These are phyloP conservation scores for Dysidea cf. avara DNA, from an alignment of 37 sponge, comb jelly and placozoan genomes.

Conservation along the genomic window DNA sequence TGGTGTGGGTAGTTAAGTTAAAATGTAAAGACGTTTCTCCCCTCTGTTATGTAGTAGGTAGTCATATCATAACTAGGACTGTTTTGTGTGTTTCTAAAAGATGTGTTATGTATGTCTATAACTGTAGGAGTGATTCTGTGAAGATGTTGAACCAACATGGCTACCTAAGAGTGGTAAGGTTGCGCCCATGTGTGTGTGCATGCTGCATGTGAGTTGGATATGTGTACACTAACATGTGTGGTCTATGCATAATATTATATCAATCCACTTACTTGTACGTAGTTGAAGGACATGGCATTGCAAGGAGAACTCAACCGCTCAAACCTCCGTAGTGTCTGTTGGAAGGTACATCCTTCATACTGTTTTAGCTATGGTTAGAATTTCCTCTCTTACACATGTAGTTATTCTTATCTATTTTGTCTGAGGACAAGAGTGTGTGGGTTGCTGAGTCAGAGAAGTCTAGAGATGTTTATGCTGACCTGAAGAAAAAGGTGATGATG, in stretches of 20 bases:
- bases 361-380: no score
- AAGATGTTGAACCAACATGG: constrained; percentile 59
- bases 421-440: no score
- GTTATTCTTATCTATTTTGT: constrained; percentile 58
- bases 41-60: no score
- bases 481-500: background rate
- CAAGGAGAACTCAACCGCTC: constrained; percentile 54
- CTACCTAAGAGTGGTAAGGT: constrained; percentile 53
- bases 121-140: constrained; percentile 45
- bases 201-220: no score
- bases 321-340: constrained; percentile 47
- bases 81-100: no score
- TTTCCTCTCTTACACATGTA: constrained; percentile 5
- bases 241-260: no score
- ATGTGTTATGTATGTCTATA: background rate
- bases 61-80: no score
- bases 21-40: no score
- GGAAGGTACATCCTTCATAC: constrained; percentile 38
- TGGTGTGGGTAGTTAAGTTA: no score
- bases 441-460: background rate
- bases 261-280: background rate
- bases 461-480: background rate
- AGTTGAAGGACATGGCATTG: constrained; percentile 55
- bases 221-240: no score
- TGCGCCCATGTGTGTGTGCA: no score